These are phyloP conservation scores for Xyliphius kryptos DNA, from an alignment of 2,113 vertebrate genomes.

Conservation along the genomic window DNA sequence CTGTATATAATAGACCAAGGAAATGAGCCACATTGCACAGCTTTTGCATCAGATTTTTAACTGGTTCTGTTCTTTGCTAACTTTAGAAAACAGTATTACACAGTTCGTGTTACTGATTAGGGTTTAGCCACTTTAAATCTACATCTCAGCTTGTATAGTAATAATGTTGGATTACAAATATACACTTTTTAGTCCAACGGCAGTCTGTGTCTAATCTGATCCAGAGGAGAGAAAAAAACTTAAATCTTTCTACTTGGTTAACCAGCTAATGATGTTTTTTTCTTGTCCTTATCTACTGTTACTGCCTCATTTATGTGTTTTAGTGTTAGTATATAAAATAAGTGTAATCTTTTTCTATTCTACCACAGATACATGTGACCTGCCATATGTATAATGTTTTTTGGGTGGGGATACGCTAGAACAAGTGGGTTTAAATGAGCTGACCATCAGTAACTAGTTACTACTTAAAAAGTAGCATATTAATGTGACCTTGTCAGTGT, in stretches of 20 bases:
- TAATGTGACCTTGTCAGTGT: not conserved
- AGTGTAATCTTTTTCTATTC: not conserved
- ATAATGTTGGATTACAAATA: conserved; percentile 18
- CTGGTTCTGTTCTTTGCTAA: too few relatives aligned
- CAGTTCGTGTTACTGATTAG: not conserved
- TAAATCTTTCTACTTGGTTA: not conserved
- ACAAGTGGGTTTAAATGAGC: too few relatives aligned
- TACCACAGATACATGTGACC: not conserved
- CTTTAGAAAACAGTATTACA: not conserved
- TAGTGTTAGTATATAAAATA: too few relatives aligned
- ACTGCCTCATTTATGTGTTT: too few relatives aligned
- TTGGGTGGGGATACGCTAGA: too few relatives aligned
- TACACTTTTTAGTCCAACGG: conserved; percentile 18
- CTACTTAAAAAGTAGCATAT: too few relatives aligned
- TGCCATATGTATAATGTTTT: not conserved
- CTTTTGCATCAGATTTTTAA: conserved; percentile 1
- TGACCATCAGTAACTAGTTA: too few relatives aligned
- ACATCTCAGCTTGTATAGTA: conserved; percentile 15
- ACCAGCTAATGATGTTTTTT: conserved; percentile 4
- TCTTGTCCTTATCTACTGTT: not conserved
- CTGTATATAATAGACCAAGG: not conserved
- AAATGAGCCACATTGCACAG: conserved; percentile 6
- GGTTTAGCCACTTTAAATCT: conserved; percentile 4
- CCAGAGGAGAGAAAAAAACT: not conserved
- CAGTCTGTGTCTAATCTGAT: conserved; percentile 33